Evolutionary conservation across 2,888 invertebrate species (phyloP), one percentile per base, ranked within the genome.

Genomic region (Agapetus fuscipes): DNA sequence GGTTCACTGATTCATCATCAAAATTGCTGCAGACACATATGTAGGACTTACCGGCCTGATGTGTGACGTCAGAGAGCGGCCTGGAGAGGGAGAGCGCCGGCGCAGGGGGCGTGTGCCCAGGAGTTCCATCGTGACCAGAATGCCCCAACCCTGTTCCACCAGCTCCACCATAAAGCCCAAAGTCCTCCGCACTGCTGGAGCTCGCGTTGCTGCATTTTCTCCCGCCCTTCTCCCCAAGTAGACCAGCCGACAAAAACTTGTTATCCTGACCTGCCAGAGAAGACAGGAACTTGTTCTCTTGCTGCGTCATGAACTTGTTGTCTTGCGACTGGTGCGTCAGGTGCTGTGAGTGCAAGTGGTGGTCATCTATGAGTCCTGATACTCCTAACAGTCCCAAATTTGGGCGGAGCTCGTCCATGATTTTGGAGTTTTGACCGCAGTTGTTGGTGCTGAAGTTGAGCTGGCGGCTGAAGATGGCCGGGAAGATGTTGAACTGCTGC

Each of bases 401-500:
- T 34, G 88, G 88, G 59, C 88, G 68, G 51, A 88, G 66, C 58
- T 88, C 88, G 59, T 88, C 88, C 88, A 88, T 88, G 60, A 87
- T 78, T 59, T 85, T 85, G 36, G 69, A 60, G 51, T 79, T 79
- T 56, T 83, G 82, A 17, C 81, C 79, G 56, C 80, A 78, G 43
- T 79, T 76, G 44, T 76, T 64, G 53, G 78, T 74, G 34, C 79
- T 78, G 64, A 88, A 88, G 64, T 88, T 88, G 52, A 89, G 73
- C 65, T 89, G 88, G 48, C 88, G 74, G 70, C 87, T 87, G 64
- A 89, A 89, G 60, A 88, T 88, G 45, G 88, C 88, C 54, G 88
- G 88, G 65, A 89, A 88, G 56, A 89, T 89, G 72, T 88, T 88
- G 72, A 88, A 88, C 69, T 87, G 87, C 60, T 86, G 85, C 49